phyloP scores from a whole-genome alignment of 2,888 invertebrate genomes.

The Ophion ventricosus region DNA sequence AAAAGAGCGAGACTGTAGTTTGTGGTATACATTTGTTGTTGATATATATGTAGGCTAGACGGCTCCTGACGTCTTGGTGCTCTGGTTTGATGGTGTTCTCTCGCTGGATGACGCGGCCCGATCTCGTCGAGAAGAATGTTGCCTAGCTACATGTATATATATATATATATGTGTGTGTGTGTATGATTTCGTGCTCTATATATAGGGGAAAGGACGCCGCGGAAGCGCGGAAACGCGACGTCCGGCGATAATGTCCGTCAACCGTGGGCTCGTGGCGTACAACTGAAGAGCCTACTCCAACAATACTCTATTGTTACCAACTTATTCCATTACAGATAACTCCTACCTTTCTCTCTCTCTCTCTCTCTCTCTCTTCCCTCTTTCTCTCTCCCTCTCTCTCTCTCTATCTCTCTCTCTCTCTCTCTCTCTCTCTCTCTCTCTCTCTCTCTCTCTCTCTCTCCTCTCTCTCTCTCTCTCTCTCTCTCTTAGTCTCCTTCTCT shows the following conservation, averaged over 20 bases:
- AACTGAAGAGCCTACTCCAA: slow-evolving; percentile 79
- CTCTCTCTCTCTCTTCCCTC: slow-evolving; percentile 52
- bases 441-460: slow-evolving; percentile 69
- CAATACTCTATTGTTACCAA: slow-evolving; percentile 83
- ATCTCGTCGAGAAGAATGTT: slow-evolving; percentile 41
- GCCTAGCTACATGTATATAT: neutral
- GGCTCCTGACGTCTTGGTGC: slow-evolving; percentile 53
- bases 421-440: slow-evolving; percentile 61
- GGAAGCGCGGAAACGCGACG: slow-evolving; percentile 82
- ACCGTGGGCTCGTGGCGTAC: slow-evolving; percentile 68
- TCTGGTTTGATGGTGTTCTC: slow-evolving; percentile 45
- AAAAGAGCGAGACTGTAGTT: neutral
- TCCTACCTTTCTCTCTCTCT: slow-evolving; percentile 72
- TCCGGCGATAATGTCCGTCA: slow-evolving; percentile 83
- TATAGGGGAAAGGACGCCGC: slow-evolving; percentile 63
- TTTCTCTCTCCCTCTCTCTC: slow-evolving; percentile 52
- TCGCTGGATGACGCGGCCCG: slow-evolving; percentile 47
- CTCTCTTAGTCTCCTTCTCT: slow-evolving; percentile 60
- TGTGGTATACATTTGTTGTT: slow-evolving; percentile 34
- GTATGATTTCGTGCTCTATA: neutral
- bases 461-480: slow-evolving; percentile 49
- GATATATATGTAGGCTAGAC: slow-evolving; percentile 13
- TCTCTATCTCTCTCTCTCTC: slow-evolving; percentile 62
- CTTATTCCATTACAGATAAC: slow-evolving; percentile 84
- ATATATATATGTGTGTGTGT: neutral